A percentile compares a stretch with the other conserved stretches of the same genome.
phyloP scores from a whole-genome alignment of 2,113 vertebrate genomes.

The Coptodon rendalli region DNA sequence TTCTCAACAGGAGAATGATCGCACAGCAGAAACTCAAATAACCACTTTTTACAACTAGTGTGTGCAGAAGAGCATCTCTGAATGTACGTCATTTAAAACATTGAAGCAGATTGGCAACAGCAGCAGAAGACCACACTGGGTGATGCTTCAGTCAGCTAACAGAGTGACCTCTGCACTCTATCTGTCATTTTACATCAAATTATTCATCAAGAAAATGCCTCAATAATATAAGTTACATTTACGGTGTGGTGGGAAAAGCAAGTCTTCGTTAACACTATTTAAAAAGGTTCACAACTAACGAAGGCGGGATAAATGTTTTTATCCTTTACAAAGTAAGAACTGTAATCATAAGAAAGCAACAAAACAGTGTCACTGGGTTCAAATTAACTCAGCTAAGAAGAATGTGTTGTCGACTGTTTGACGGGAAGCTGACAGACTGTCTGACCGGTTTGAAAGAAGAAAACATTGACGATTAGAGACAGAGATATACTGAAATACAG shows the following conservation, averaged over 20 bases:
- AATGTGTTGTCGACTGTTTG: neutral
- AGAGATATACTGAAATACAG: neutral
- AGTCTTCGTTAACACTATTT: neutral
- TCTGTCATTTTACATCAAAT: neutral
- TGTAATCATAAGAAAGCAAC: neutral
- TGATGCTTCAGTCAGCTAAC: neutral
- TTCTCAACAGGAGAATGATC: neutral
- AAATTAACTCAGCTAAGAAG: neutral
- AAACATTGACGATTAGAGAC: neutral
- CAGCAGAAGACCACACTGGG: neutral
- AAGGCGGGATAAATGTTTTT: neutral
- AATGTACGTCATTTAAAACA: neutral
- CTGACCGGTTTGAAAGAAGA: constrained; percentile 12
- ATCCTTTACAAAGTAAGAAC: neutral
- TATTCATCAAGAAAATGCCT: neutral
- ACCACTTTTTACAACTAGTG: neutral
- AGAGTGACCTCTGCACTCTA: neutral
- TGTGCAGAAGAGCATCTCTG: neutral
- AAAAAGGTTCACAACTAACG: neutral
- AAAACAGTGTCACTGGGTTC: neutral
- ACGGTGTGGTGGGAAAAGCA: neutral
- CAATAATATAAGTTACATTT: neutral
- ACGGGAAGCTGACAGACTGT: neutral
- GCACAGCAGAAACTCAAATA: neutral
- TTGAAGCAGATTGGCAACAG: neutral